phyloP scores from a whole-genome alignment of 1,140 invertebrate genomes.

The Elymnias hypermnestra region DNA sequence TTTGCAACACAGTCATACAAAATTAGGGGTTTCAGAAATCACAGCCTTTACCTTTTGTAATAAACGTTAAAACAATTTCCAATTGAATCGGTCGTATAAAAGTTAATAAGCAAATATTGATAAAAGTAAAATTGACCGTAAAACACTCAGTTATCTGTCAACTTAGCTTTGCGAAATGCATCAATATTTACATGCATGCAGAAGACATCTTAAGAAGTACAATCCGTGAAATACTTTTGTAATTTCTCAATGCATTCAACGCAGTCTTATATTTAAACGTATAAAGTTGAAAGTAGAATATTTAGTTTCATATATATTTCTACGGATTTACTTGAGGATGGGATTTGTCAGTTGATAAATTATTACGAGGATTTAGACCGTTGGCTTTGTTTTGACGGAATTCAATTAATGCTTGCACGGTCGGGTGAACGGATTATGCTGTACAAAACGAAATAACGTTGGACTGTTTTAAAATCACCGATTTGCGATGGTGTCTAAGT shows the following conservation, averaged over 20 bases:
- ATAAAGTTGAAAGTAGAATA: constrained; percentile 1
- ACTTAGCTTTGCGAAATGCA: constrained; percentile 2
- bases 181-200: constrained; percentile 16
- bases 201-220: constrained; percentile 5
- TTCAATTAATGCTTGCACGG: constrained; percentile 43
- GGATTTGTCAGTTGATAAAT: constrained; percentile 56
- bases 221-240: constrained; percentile 6
- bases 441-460: constrained; percentile 17
- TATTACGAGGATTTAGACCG: constrained; percentile 33
- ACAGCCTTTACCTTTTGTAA: no score
- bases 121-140: background rate
- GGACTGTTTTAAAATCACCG: constrained; percentile 24
- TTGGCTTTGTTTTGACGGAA: constrained; percentile 47
- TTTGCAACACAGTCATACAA: no score
- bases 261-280: background rate
- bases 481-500: constrained; percentile 16
- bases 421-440: constrained; percentile 42
- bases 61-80: no score
- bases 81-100: background rate
- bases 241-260: background rate
- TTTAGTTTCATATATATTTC: background rate
- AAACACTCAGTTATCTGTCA: background rate
- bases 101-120: background rate
- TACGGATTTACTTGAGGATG: constrained; percentile 1
- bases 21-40: no score